phyloP scores from a whole-genome alignment of 2,797 vertebrate species.

The Chiroxiphia lanceolata region DNA sequence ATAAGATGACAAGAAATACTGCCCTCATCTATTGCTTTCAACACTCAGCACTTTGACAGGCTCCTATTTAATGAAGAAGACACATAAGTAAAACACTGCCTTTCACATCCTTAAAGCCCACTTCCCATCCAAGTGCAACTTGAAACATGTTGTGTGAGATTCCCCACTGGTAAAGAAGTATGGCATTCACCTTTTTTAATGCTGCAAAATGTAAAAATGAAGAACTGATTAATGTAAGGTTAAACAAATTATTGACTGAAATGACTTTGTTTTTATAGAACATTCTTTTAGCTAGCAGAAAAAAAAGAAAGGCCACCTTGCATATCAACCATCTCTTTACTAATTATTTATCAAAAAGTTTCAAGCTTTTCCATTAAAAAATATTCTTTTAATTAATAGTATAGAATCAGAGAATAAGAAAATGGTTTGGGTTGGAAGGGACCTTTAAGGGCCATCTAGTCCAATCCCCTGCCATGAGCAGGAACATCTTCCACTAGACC shows the following conservation, averaged over 20 bases:
- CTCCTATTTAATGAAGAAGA: not conserved
- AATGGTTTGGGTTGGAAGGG: not conserved
- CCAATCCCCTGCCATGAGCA: not conserved
- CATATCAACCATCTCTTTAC: not conserved
- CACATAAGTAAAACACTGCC: not conserved
- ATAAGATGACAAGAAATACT: not conserved
- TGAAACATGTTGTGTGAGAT: not conserved
- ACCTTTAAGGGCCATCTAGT: not conserved
- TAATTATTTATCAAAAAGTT: not conserved
- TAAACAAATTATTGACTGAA: not conserved
- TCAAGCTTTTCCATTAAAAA: not conserved
- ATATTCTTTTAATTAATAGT: not conserved
- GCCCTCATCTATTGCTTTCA: not conserved
- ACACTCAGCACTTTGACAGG: too few relatives aligned
- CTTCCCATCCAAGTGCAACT: not conserved
- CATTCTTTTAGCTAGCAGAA: not conserved
- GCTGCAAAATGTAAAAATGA: not conserved
- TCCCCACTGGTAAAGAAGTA: not conserved
- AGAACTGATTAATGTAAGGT: not conserved
- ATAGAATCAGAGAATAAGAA: not conserved
- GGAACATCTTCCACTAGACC: accelerated
- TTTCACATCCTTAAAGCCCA: not conserved
- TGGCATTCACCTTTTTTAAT: not conserved
- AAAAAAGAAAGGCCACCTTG: not conserved
- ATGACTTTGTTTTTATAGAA: not conserved